Evolutionary conservation across 2,113 vertebrate genomes (phyloP), one percentile per base, ranked within the genome.

Genomic region (Menidia beryllina): DNA sequence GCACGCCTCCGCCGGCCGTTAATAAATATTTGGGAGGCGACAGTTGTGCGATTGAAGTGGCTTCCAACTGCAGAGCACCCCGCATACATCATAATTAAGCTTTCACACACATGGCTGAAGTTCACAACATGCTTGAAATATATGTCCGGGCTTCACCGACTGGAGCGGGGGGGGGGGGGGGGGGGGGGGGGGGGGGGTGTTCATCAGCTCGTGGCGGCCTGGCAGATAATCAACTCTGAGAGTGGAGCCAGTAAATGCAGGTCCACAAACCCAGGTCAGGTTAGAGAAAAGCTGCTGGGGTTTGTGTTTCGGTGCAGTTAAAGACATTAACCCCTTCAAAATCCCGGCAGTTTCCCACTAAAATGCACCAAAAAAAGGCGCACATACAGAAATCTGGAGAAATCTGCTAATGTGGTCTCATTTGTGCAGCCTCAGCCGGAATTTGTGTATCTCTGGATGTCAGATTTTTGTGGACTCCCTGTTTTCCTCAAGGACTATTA

Each of bases 151-250:
- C 5, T 38, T 74, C 69, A n/a, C 34, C 1, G 15, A 34, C 30
- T 34, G 64, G 3, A 7, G 15, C 20, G 5, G 7, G 51, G n/a
- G 64, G 3, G 6, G 15, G 17, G 5, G 7, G 51, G n/a, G n/a
- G n/a, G n/a, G n/a, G n/a, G n/a, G n/a, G n/a, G n/a, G n/a, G n/a
- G n/a, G n/a, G n/a, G n/a, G 36, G 25, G 11, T 27, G 66, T 76
- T 72, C 61, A 62, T 65, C 55, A 3, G 61, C 0, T 39, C 34
- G 45, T 13, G 55, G 13, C 6, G 8, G 13, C 2, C 27, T 71
- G 69, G 52, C 76, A 74, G 69, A 80, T 80, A 51, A 83, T 86
- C 70, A 75, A 58, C 57, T 63, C 14, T 17, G 55, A 58, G 55
- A 60, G 41, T 2, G 2, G 3, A 67, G 65, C 4, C 63, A 30